These are phyloP conservation scores for Tympanuchus pallidicinctus DNA, from an alignment of 2,113 vertebrate genomes.

Conservation along the genomic window DNA sequence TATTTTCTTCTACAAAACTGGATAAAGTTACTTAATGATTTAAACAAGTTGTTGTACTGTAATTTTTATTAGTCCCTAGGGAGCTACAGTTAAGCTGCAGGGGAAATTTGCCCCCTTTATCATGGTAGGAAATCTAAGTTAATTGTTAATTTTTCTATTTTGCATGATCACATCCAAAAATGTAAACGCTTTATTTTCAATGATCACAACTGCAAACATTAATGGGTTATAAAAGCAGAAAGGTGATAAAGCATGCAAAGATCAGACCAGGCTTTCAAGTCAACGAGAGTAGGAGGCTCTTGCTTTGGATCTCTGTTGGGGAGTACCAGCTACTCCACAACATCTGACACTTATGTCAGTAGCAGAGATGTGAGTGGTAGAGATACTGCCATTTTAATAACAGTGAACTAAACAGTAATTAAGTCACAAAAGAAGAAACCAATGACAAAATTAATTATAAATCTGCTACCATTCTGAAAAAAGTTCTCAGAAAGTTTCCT, in stretches of 20 bases:
- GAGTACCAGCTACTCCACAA: background rate
- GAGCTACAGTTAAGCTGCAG: constrained; percentile 29
- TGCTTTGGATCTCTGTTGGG: background rate
- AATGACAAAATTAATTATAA: background rate
- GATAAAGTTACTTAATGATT: constrained; percentile 64
- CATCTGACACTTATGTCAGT: background rate
- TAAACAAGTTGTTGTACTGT: constrained; percentile 45
- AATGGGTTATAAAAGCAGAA: background rate
- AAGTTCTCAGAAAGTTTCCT: background rate
- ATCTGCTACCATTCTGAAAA: background rate
- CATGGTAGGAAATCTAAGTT: background rate
- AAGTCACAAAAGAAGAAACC: background rate
- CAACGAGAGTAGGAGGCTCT: background rate
- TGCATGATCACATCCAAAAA: background rate
- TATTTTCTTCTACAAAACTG: constrained; percentile 53
- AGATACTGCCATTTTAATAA: background rate
- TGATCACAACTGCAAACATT: background rate
- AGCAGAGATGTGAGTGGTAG: background rate
- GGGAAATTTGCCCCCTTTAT: background rate
- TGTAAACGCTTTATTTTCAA: background rate
- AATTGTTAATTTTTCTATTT: background rate
- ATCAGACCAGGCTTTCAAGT: background rate
- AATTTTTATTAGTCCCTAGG: constrained; percentile 55
- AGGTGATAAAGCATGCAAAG: background rate
- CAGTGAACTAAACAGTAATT: background rate